Percentiles rank a stretch among this genome's conserved stretches.
These are phyloP conservation scores for Zaprionus taronus DNA, from an alignment of 1,140 invertebrate genomes.

Conservation along the genomic window DNA sequence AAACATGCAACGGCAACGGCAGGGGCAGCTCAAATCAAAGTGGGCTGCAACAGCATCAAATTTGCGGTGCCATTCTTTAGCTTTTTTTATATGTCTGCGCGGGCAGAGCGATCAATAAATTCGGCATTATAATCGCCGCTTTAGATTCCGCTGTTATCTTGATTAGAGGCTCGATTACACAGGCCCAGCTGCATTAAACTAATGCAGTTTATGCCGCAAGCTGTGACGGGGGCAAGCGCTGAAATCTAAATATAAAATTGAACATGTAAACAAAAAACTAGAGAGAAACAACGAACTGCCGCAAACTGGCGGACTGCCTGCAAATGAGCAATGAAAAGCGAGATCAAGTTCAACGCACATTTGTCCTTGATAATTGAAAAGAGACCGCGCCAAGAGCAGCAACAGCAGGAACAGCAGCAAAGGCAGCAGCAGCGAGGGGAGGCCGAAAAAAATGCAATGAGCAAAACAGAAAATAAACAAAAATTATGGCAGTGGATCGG, in stretches of 20 bases:
- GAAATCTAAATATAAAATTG: slow-evolving; percentile 71
- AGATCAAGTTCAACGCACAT: slow-evolving; percentile 83
- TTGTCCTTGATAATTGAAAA: slow-evolving; percentile 81
- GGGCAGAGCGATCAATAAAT: slow-evolving; percentile 55
- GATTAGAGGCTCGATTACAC: slow-evolving; percentile 27
- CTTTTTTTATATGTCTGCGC: slow-evolving; percentile 47
- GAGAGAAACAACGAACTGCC: not conserved
- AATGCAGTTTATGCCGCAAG: slow-evolving; percentile 64
- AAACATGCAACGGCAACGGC: too few species aligned
- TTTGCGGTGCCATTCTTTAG: slow-evolving; percentile 57
- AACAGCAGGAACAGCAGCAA: not conserved
- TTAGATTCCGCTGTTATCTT: slow-evolving; percentile 61
- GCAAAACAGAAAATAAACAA: slow-evolving; percentile 69
- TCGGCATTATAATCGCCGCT: slow-evolving; percentile 65
- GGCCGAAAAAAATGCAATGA: slow-evolving; percentile 67
- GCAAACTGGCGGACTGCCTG: not conserved
- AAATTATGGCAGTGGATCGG: slow-evolving; percentile 82
- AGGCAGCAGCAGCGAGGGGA: slow-evolving; percentile 36
- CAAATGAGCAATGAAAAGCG: slow-evolving; percentile 67
- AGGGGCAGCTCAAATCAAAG: slow-evolving; percentile 62
- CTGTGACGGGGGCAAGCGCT: slow-evolving; percentile 24
- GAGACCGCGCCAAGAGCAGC: slow-evolving; percentile 21
- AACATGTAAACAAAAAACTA: slow-evolving; percentile 63
- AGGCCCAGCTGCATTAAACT: slow-evolving; percentile 63
- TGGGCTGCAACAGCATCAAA: slow-evolving; percentile 49